Conservation (phyloP, 2,113 vertebrate genomes). For the Zosterops lateralis region DNA sequence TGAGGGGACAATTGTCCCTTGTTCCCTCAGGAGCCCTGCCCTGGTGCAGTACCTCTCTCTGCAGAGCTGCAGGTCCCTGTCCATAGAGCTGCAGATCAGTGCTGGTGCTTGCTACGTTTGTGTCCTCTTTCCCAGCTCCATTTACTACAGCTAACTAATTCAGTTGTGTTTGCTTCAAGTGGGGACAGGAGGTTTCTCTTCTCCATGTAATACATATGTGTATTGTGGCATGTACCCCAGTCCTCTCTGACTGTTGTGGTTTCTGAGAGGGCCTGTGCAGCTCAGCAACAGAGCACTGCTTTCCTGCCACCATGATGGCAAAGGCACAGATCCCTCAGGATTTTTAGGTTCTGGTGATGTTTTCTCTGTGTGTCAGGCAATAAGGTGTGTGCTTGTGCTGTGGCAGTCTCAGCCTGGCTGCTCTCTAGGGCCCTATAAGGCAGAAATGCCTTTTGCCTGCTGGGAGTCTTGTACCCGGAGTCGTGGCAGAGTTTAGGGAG, state of each 20-base stretch:
- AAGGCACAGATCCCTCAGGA: neutral
- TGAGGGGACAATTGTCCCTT: neutral
- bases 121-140: neutral
- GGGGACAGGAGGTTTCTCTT: neutral
- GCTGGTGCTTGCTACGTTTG: neutral
- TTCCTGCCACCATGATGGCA: neutral
- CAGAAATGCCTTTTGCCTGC: neutral
- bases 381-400: neutral
- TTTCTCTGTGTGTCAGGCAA: neutral
- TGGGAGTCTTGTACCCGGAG: neutral
- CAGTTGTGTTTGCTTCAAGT: neutral
- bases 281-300: neutral
- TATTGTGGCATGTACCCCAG: fast-evolving
- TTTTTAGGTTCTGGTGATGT: neutral
- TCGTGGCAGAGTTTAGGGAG: neutral
- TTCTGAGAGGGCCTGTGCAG: neutral
- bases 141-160: neutral
- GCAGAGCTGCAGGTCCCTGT: neutral
- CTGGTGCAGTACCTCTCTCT: neutral
- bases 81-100: neutral
- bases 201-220: neutral
- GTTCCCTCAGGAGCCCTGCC: neutral
- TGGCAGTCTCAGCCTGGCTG: neutral
- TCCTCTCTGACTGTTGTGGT: neutral
- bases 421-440: neutral